Percentiles rank a stretch among this genome's conserved stretches.
These are phyloP conservation scores for Cepphus grylle DNA, from an alignment of 2,113 vertebrate species.

Conservation along the genomic window DNA sequence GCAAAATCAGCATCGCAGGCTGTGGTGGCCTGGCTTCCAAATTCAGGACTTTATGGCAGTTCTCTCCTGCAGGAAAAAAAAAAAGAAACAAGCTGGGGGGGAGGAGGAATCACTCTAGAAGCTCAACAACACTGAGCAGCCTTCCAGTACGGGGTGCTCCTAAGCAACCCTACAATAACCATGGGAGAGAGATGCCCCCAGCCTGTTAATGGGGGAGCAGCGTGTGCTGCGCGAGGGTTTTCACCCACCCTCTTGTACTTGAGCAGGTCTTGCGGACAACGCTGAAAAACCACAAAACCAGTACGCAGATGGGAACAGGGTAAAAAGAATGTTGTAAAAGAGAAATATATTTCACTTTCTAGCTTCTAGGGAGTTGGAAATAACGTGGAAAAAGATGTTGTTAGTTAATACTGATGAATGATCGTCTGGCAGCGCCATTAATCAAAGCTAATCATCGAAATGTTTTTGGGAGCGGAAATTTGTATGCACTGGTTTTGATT, in stretches of 20 bases:
- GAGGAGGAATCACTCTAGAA: neutral
- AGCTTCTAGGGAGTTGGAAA: conserved; percentile 14
- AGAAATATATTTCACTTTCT: neutral
- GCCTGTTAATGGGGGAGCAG: too few relatives aligned
- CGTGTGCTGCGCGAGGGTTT: neutral
- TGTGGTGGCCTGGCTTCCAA: neutral
- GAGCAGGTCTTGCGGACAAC: neutral
- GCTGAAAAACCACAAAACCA: neutral
- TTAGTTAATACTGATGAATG: conserved; percentile 38
- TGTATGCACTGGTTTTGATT: neutral
- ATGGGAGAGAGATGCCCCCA: neutral
- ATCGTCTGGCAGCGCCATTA: conserved; percentile 38
- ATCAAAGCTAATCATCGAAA: conserved; percentile 27
- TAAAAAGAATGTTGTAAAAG: neutral
- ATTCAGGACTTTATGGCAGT: neutral
- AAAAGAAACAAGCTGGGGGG: too few relatives aligned
- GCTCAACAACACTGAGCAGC: neutral
- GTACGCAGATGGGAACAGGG: neutral
- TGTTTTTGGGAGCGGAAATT: neutral
- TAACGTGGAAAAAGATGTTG: neutral
- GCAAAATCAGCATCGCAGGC: neutral
- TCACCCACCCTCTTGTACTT: neutral
- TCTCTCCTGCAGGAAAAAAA: neutral
- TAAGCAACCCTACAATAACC: neutral
- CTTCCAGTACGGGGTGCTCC: neutral